Conservation (phyloP, 2,113 vertebrate genomes). For the Cygnus buccinator region DNA sequence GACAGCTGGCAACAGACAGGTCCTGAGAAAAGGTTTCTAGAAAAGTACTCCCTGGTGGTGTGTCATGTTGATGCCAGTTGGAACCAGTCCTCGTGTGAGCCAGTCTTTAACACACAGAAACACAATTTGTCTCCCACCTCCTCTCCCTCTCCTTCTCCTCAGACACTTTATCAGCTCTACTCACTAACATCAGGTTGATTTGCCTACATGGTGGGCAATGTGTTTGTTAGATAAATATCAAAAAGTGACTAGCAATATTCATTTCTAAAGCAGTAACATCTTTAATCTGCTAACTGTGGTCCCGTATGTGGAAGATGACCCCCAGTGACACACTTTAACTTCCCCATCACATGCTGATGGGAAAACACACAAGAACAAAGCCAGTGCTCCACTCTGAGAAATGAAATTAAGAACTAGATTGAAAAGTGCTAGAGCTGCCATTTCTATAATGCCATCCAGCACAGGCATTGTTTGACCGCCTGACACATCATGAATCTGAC, state of each 20-base stretch:
- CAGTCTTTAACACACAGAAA: neutral
- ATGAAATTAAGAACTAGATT: neutral
- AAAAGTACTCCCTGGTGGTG: too few relatives aligned
- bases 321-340: neutral
- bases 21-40: too few relatives aligned
- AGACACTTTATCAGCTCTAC: neutral
- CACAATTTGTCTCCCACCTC: neutral
- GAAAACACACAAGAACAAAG: neutral
- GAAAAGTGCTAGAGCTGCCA: too few relatives aligned
- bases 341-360: neutral
- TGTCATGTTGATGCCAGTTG: too few relatives aligned
- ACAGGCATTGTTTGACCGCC: neutral
- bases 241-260: too few relatives aligned
- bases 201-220: neutral
- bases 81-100: neutral
- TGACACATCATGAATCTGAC: too few relatives aligned
- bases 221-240: neutral
- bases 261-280: neutral
- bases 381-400: neutral
- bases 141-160: neutral
- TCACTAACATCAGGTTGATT: too few relatives aligned
- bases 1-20: neutral
- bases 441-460: neutral
- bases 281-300: neutral
- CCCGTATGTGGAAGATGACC: neutral